Conservation (phyloP, 2,797 vertebrate species). For the Sebastes melanostomus region DNA sequence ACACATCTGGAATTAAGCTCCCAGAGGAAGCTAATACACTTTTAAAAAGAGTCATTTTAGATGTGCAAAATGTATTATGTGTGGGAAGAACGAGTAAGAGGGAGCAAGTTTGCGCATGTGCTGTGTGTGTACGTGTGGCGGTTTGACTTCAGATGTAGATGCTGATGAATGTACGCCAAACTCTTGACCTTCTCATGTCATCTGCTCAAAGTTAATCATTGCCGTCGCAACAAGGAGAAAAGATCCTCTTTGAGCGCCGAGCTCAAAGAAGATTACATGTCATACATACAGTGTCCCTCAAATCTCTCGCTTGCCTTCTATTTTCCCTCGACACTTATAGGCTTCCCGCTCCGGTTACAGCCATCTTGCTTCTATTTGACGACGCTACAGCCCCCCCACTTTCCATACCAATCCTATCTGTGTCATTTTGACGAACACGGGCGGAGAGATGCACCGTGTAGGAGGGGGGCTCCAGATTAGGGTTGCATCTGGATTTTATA, state of each 20-base stretch:
- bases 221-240: conserved; percentile 38
- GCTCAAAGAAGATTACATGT: conserved; percentile 54
- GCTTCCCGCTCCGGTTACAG: conserved; percentile 46
- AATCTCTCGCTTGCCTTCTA: conserved; percentile 26
- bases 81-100: conserved; percentile 60
- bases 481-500: conserved; percentile 72
- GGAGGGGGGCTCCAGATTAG: conserved; percentile 17
- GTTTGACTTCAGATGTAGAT: conserved; percentile 36
- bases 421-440: conserved; percentile 58
- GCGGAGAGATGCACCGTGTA: conserved; percentile 2
- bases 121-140: background rate
- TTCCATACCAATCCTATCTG: conserved; percentile 48
- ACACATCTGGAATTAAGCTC: conserved; percentile 84
- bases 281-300: conserved; percentile 30
- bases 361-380: conserved; percentile 70
- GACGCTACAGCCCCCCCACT: conserved; percentile 30
- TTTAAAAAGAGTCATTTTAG: conserved; percentile 53
- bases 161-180: conserved; percentile 28
- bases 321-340: conserved; percentile 18
- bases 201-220: conserved; percentile 57
- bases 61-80: conserved; percentile 67
- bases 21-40: conserved; percentile 76
- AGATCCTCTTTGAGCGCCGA: conserved; percentile 29
- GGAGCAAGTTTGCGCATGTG: background rate
- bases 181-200: conserved; percentile 45